phyloP scores from a whole-genome alignment of 2,113 vertebrate genomes.

The Hyperopisus bebe region DNA sequence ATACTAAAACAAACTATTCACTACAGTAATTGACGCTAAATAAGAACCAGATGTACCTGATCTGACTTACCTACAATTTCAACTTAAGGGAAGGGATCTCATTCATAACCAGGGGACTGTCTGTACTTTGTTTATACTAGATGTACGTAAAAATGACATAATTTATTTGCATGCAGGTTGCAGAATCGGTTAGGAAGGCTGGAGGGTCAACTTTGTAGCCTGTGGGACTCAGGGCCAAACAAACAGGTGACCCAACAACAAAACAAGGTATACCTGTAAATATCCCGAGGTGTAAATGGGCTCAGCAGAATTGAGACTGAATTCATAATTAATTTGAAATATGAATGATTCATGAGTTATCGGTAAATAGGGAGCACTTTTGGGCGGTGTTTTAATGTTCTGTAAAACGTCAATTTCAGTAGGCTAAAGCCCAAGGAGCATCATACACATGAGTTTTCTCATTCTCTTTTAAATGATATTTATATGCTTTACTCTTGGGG shows the following conservation, averaged over 20 bases:
- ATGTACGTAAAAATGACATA: not conserved
- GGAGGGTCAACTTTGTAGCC: not conserved
- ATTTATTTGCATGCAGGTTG: not conserved
- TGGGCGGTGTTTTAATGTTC: not conserved
- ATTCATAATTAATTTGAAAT: constrained; percentile 4
- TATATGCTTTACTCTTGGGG: not conserved
- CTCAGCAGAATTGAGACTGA: not conserved
- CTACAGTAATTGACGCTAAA: not conserved
- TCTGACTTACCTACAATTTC: not conserved
- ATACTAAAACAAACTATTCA: not conserved
- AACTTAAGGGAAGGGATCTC: not conserved
- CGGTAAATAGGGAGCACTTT: not conserved
- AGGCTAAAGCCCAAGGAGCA: not conserved
- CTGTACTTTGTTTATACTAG: not conserved
- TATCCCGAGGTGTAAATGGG: not conserved
- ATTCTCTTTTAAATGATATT: not conserved
- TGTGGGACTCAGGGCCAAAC: not conserved
- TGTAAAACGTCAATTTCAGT: not conserved
- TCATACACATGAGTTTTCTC: not conserved
- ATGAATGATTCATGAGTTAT: constrained; percentile 1
- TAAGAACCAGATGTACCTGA: not conserved
- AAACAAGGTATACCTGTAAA: not conserved
- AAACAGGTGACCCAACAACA: not conserved
- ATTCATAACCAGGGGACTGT: not conserved
- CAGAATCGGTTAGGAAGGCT: not conserved